Evolutionary conservation across 2,888 invertebrate genomes (phyloP).

Genomic region (Ormia ochracea): DNA sequence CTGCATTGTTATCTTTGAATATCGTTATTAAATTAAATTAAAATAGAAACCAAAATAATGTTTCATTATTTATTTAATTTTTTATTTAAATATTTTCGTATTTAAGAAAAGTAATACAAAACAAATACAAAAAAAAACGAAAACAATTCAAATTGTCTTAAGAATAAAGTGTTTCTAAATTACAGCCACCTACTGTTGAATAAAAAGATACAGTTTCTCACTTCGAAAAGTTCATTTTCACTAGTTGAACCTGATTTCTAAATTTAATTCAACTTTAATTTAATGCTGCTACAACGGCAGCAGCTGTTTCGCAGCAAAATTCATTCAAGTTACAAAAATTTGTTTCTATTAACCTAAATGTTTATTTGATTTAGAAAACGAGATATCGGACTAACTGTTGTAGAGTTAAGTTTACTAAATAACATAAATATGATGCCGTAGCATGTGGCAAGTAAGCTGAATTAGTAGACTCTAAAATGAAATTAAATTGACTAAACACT

Average conservation of each 20-base stretch:
- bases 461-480: neutral
- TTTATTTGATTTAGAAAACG: constrained; percentile 32
- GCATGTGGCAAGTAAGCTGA: constrained; percentile 13
- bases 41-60: too few relatives aligned
- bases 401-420: neutral
- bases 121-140: too few relatives aligned
- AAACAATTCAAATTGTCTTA: too few relatives aligned
- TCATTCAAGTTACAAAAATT: constrained; percentile 30
- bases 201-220: too few relatives aligned
- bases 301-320: constrained; percentile 35
- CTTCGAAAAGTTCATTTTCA: constrained; percentile 16
- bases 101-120: too few relatives aligned
- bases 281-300: neutral
- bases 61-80: too few relatives aligned
- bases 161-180: too few relatives aligned
- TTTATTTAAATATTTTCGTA: too few relatives aligned
- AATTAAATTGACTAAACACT: neutral
- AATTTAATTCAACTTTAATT: neutral
- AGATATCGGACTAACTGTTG: constrained; percentile 23
- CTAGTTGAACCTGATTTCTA: constrained; percentile 25
- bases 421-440: neutral
- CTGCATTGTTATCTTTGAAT: too few relatives aligned
- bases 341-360: constrained; percentile 54
- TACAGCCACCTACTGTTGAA: too few relatives aligned
- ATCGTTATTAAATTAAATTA: too few relatives aligned